Base-by-base conservation (phyloP, 2,797 vertebrate species). In the Echeneis naucrates region DNA sequence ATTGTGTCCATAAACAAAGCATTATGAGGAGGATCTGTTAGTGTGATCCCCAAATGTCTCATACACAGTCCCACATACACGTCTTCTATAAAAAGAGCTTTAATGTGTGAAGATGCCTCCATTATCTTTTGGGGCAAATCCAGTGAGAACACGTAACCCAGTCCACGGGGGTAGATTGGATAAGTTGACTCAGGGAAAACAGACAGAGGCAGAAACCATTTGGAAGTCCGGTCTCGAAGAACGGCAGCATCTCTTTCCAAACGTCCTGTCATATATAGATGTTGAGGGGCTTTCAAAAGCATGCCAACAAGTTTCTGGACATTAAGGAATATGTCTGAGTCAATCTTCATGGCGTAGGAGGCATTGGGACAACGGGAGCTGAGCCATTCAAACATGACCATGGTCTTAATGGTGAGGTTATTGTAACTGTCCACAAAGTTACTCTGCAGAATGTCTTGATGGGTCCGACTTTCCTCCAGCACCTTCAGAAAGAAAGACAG, bases 281-380 rank as follows among this genome's bases (percentile, higher is more conserved):
- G 32, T 2, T 0, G 16, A 4, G 19, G 37, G 10, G 48, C 10
- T 8, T 52, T 56, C 17, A 87, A 58, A n/a, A 95, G 40, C 23
- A 44, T 52, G 1, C 5, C 0, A 0, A 77, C 23, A 1, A 93
- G 80, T 30, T 86, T 88, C 2, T 11, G 72, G 47, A 92, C 42
- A 17, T 93, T 95, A 11, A 93, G 88, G 84, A 96, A 96, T 14
- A 92, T 71, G 58, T 95, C 93, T 0, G 45, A 42, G 81, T 95
- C 94, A 0, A 91, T 68, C 74, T 95, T 92, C 78, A 95, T 50
- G 67, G 85, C 88, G 12, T 92, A 95, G 17, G 7, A 19, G 56
- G 85, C 71, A 17, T 53, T 38, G 58, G 88, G 80, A 42, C 92
- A 95, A 47, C 78, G 86, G 2, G 45, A 50, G 16, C 0, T 68